Conservation (phyloP, 2,113 vertebrate genomes). For the Malurus elegans region DNA sequence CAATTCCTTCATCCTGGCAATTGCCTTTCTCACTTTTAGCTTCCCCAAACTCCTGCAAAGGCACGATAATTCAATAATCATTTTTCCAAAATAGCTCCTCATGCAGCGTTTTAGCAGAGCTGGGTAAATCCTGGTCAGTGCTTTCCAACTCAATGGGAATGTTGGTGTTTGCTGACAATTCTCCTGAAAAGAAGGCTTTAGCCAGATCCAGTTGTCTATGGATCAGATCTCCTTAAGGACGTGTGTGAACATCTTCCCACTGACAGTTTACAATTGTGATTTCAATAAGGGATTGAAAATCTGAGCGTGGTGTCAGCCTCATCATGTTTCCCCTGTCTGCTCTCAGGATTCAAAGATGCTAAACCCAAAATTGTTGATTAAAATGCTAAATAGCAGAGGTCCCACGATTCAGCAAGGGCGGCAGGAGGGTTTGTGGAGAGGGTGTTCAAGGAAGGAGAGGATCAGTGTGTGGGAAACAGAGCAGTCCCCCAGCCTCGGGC, state of each 20-base stretch:
- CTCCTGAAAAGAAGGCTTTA: background rate
- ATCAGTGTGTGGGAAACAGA: background rate
- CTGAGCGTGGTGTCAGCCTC: background rate
- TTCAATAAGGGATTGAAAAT: conserved; percentile 27
- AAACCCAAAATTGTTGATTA: background rate
- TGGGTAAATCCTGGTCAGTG: background rate
- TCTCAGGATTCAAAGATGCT: background rate
- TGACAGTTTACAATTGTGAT: conserved; percentile 27
- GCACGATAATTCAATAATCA: background rate
- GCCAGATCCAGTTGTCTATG: background rate
- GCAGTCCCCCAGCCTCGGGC: too few species aligned
- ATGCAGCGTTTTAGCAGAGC: background rate
- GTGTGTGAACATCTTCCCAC: background rate
- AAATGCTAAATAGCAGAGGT: conserved; percentile 6
- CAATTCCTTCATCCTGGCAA: background rate
- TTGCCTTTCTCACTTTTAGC: background rate
- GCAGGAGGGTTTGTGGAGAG: background rate
- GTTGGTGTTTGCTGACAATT: background rate
- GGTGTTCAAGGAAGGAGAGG: background rate
- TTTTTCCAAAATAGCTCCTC: background rate
- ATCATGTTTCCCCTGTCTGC: background rate
- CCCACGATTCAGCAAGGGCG: background rate
- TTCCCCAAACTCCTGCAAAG: background rate
- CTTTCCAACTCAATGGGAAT: background rate
- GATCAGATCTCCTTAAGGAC: background rate